These are phyloP conservation scores for Brevimyrus niger DNA, from an alignment of 2,113 vertebrate genomes.

Conservation along the genomic window DNA sequence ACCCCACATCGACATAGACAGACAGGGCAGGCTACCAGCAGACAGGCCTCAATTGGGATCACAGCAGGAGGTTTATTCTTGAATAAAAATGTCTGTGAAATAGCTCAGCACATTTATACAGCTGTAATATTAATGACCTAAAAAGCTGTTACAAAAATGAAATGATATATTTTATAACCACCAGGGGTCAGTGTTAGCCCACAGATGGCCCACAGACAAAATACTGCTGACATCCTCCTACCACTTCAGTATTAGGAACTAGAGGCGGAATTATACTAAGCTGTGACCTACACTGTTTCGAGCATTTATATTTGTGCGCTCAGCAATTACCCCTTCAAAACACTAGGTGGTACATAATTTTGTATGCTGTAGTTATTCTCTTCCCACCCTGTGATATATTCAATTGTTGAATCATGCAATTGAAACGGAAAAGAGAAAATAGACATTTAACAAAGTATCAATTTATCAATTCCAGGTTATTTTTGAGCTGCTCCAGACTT, in stretches of 20 bases:
- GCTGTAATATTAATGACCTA: not conserved
- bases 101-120: not conserved
- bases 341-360: not conserved
- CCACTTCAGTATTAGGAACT: not conserved
- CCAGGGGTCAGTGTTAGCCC: not conserved
- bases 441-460: not conserved
- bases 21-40: not conserved
- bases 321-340: not conserved
- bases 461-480: not conserved
- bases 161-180: not conserved
- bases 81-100: not conserved
- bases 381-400: not conserved
- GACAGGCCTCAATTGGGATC: not conserved
- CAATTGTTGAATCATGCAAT: not conserved
- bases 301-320: not conserved
- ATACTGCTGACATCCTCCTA: not conserved
- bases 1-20: not conserved
- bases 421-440: not conserved
- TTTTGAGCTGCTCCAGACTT: not conserved
- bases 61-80: not conserved
- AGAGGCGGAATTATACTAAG: not conserved
- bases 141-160: not conserved
- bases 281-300: not conserved
- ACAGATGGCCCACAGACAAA: not conserved
- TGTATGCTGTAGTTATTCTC: not conserved